Conservation (phyloP, 2,797 vertebrate species). For the Picus viridis region DNA sequence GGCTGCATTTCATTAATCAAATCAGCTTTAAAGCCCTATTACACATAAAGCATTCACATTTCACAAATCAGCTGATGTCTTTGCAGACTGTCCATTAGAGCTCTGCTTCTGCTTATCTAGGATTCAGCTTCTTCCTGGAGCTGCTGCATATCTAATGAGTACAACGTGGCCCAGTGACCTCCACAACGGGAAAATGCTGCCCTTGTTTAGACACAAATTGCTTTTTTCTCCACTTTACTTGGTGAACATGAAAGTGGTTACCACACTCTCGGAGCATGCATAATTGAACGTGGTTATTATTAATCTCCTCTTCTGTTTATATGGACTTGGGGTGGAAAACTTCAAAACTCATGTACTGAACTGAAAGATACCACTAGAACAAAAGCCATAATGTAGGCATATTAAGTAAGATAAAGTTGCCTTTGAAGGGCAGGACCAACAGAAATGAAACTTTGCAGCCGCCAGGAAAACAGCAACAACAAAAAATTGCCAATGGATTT, state of each 20-base stretch:
- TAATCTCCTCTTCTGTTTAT: background rate
- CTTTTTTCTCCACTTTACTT: background rate
- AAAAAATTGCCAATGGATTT: background rate
- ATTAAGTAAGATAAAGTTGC: background rate
- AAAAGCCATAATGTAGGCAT: background rate
- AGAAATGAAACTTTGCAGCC: background rate
- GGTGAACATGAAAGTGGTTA: conserved; percentile 42
- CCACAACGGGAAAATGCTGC: conserved; percentile 2
- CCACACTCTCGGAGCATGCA: background rate
- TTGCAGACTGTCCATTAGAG: conserved; percentile 25
- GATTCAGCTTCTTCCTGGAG: background rate
- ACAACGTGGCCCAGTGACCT: conserved; percentile 42
- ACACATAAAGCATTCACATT: conserved; percentile 64
- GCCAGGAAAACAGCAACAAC: background rate
- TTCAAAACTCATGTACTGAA: background rate
- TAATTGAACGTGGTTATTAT: conserved; percentile 43
- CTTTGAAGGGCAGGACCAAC: background rate
- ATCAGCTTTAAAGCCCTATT: conserved; percentile 63
- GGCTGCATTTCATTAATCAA: conserved; percentile 78
- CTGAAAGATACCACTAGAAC: background rate
- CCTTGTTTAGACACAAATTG: conserved; percentile 48
- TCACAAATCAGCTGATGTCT: conserved; percentile 39
- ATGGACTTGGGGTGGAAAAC: background rate
- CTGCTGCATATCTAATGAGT: conserved; percentile 20
- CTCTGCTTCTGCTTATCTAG: conserved; percentile 12